Evolutionary conservation across 2,888 invertebrate species (phyloP).

Genomic region (Drosophila emarginata): DNA sequence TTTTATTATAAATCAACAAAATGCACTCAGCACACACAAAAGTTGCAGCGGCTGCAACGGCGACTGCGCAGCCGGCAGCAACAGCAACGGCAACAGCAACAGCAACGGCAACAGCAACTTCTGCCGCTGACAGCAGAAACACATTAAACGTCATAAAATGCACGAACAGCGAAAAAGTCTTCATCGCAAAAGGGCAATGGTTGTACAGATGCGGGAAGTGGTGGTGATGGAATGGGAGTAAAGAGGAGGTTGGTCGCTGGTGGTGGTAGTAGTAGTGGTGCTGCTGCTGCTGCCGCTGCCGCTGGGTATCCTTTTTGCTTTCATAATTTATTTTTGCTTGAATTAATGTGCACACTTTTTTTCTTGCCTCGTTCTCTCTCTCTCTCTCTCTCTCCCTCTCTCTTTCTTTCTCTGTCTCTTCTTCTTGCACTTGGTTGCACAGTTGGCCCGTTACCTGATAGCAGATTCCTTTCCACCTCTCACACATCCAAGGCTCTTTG

Average conservation of each 20-base stretch:
- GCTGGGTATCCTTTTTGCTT: constrained; percentile 46
- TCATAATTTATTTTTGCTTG: constrained; percentile 77
- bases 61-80: constrained; percentile 34
- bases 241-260: background rate
- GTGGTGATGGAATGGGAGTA: constrained; percentile 10
- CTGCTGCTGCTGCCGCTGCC: constrained; percentile 7
- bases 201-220: constrained; percentile 1
- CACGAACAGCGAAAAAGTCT: constrained; percentile 68
- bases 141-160: constrained; percentile 79
- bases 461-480: constrained; percentile 15
- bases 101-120: constrained; percentile 46
- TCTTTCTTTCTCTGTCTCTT: background rate
- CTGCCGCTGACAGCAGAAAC: constrained; percentile 79
- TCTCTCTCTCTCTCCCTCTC: background rate
- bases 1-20: constrained; percentile 80
- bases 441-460: constrained; percentile 72
- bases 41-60: constrained; percentile 55
- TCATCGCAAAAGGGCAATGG: constrained; percentile 35
- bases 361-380: constrained; percentile 5
- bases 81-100: constrained; percentile 22
- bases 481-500: constrained; percentile 8
- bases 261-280: constrained; percentile 7
- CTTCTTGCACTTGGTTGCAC: constrained; percentile 69
- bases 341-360: constrained; percentile 77
- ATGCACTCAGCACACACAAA: constrained; percentile 68